Evolutionary conservation across 53 echinoderm and acorn worm genomes (phyloP).

Genomic region (Echinometra lucunter): DNA sequence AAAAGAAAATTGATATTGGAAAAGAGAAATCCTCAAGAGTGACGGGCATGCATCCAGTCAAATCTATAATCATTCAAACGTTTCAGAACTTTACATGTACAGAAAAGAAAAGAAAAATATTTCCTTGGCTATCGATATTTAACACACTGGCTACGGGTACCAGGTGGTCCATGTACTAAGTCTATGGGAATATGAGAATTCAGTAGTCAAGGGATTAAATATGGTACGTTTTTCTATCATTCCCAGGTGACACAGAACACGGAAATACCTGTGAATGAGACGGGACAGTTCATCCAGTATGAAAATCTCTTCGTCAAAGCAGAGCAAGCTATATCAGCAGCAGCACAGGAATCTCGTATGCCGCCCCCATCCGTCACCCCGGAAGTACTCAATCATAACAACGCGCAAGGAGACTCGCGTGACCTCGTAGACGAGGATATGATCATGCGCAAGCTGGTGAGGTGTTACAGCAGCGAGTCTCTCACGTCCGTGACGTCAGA

Average conservation of each 20-base stretch:
- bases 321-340: conserved; percentile 90
- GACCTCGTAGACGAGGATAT: conserved; percentile 79
- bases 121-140: too few species aligned
- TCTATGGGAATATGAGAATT: too few species aligned
- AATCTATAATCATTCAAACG: too few species aligned
- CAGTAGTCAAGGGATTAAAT: background rate
- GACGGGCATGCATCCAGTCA: too few species aligned
- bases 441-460: conserved; percentile 85
- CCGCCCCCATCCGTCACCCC: conserved; percentile 61
- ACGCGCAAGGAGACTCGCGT: conserved; percentile 59
- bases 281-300: conserved; percentile 84
- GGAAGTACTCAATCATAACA: conserved; percentile 52
- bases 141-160: too few species aligned
- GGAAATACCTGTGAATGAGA: conserved; percentile 79
- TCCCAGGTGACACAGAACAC: conserved; percentile 59
- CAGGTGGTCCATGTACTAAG: too few species aligned
- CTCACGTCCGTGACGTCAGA: conserved; percentile 89
- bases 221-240: background rate
- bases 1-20: too few species aligned
- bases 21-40: too few species aligned
- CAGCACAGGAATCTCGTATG: conserved; percentile 86
- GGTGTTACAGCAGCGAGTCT: conserved; percentile 95
- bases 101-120: too few species aligned
- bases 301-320: conserved; percentile 94
- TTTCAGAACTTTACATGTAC: too few species aligned